These are phyloP conservation scores for Manis crassicaudata DNA, from an alignment of 2,797 vertebrate species.

Conservation along the genomic window DNA sequence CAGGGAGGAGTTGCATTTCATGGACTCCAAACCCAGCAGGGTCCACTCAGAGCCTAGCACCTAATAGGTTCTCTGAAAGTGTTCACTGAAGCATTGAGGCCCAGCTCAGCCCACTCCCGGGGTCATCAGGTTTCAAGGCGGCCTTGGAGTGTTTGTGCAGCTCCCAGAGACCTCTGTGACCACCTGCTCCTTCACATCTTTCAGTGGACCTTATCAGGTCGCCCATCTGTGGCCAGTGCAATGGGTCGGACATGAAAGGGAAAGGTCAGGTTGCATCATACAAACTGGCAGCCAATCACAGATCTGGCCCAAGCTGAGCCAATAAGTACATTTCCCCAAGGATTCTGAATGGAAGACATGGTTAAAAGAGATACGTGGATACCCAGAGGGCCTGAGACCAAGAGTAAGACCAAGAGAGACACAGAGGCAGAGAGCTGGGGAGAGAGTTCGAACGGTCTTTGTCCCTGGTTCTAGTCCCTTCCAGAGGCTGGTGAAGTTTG, in stretches of 20 bases:
- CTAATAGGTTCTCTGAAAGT: not conserved
- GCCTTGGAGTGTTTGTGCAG: not conserved
- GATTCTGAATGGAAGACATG: not conserved
- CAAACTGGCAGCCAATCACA: fast-evolving
- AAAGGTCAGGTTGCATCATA: no score
- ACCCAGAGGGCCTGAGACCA: not conserved
- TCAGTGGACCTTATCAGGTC: not conserved
- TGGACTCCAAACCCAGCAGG: not conserved
- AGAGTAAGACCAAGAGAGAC: not conserved
- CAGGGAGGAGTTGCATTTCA: not conserved
- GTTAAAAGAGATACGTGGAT: not conserved
- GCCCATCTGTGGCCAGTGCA: not conserved
- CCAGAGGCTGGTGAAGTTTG: not conserved
- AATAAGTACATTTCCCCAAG: not conserved
- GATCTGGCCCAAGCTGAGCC: not conserved
- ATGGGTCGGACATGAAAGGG: not conserved
- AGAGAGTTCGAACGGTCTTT: not conserved
- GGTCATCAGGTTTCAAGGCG: no score
- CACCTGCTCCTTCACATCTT: not conserved
- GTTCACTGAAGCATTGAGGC: not conserved
- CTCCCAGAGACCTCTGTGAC: not conserved
- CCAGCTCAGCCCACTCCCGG: no score
- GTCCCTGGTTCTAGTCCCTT: not conserved
- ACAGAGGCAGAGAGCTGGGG: not conserved
- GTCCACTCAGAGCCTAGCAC: not conserved